phyloP scores from a whole-genome alignment of 2,113 vertebrate genomes.

The Elephantulus edwardii region DNA sequence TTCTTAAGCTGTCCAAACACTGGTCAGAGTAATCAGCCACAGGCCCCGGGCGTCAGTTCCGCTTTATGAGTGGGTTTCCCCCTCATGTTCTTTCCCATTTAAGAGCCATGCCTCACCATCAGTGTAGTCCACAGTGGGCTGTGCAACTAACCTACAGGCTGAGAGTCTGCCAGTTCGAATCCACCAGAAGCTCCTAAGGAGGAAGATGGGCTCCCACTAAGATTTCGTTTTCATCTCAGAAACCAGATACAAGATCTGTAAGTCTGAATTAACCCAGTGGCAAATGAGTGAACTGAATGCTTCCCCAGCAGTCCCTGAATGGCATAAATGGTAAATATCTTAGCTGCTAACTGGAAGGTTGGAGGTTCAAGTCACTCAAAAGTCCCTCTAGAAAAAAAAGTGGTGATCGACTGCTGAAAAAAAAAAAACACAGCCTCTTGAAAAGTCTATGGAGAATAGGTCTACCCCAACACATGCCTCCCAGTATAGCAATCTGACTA shows the following conservation, averaged over 20 bases:
- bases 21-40: slow-evolving; percentile 50
- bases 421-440: too few relatives aligned
- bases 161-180: background rate
- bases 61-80: background rate
- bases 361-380: background rate
- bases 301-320: background rate
- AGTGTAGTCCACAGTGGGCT: too few relatives aligned
- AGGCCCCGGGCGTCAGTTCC: slow-evolving; percentile 11
- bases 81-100: background rate
- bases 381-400: background rate
- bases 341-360: background rate
- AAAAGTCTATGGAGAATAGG: background rate
- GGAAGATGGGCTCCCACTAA: too few relatives aligned
- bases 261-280: too few relatives aligned
- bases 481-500: background rate
- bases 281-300: too few relatives aligned
- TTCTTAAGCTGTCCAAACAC: slow-evolving; percentile 77
- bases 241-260: too few relatives aligned
- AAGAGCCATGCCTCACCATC: background rate
- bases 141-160: too few relatives aligned
- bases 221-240: too few relatives aligned
- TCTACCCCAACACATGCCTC: background rate
- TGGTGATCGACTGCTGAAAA: background rate
- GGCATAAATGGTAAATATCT: background rate
- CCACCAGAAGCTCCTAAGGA: background rate